Percentiles rank a stretch among this genome's conserved stretches.
These are phyloP conservation scores for Phalacrocorax carbo DNA, from an alignment of 2,113 vertebrate species.

Conservation along the genomic window DNA sequence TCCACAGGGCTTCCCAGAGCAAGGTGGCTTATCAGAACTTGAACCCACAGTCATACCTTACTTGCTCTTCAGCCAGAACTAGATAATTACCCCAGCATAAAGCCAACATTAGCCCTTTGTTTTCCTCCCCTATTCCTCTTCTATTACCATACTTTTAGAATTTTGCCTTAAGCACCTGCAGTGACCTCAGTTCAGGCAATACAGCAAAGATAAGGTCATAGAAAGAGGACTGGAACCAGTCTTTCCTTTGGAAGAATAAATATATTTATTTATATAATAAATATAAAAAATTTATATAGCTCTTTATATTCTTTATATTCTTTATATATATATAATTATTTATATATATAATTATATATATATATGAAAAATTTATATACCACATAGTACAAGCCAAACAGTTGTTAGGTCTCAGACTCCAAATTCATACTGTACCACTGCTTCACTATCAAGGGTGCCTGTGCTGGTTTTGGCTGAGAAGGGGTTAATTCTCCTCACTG, in stretches of 20 bases:
- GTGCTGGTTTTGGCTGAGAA: too few species aligned
- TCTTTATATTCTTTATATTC: too few species aligned
- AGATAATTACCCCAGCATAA: background rate
- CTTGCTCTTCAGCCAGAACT: background rate
- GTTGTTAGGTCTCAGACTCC: background rate
- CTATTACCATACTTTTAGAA: background rate
- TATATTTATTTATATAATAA: background rate
- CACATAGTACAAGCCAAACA: background rate
- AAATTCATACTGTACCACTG: background rate
- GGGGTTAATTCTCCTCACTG: too few species aligned
- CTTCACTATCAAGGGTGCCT: background rate
- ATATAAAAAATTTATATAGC: too few species aligned
- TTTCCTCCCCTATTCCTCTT: background rate
- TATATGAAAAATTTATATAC: background rate
- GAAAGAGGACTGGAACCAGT: background rate
- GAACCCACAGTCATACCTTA: too few species aligned
- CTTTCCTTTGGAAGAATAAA: background rate
- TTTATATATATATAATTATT: too few species aligned
- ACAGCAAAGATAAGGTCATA: background rate
- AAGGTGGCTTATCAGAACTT: background rate
- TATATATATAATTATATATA: too few species aligned
- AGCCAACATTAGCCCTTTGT: background rate
- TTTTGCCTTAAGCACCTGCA: background rate
- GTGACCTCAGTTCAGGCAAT: background rate
- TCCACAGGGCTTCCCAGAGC: background rate